A percentile compares a stretch with the other conserved stretches of the same genome.
Evolutionary conservation across 2,888 invertebrate genomes (phyloP).

Genomic region (Camponotus fellah): DNA sequence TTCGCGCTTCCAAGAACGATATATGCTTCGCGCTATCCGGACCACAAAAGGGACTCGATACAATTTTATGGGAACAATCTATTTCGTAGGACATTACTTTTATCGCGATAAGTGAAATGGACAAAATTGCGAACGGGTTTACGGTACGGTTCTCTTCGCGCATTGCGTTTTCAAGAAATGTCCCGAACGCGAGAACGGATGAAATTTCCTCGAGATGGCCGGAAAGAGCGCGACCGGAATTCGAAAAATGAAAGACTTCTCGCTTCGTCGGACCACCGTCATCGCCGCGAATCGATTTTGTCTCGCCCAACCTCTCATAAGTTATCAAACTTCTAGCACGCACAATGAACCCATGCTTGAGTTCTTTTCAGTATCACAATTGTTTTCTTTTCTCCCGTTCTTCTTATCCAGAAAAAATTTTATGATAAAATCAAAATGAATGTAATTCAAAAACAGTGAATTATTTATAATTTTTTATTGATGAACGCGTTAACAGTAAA

Average conservation of each 20-base stretch:
- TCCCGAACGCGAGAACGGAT: slow-evolving; percentile 50
- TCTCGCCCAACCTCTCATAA: slow-evolving; percentile 42
- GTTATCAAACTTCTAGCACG: slow-evolving; percentile 59
- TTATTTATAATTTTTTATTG: slow-evolving; percentile 39
- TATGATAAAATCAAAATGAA: slow-evolving; percentile 23
- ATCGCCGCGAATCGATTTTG: slow-evolving; percentile 55
- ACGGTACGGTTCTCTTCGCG: slow-evolving; percentile 33
- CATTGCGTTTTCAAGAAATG: slow-evolving; percentile 55
- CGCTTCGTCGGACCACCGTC: background rate
- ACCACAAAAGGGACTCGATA: slow-evolving; percentile 54
- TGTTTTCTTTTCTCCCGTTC: background rate
- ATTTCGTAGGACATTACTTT: slow-evolving; percentile 52
- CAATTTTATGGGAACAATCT: slow-evolving; percentile 56
- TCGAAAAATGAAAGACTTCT: slow-evolving; percentile 65
- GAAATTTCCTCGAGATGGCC: slow-evolving; percentile 58
- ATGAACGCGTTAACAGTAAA: background rate
- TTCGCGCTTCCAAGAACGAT: slow-evolving; percentile 43
- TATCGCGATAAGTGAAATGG: slow-evolving; percentile 55
- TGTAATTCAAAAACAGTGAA: background rate
- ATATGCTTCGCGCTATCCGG: slow-evolving; percentile 39
- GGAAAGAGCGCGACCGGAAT: slow-evolving; percentile 52
- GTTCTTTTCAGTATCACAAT: slow-evolving; percentile 15
- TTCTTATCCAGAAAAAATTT: slow-evolving; percentile 2
- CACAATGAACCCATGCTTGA: slow-evolving; percentile 49
- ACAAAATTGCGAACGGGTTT: slow-evolving; percentile 61